Evolutionary conservation across 2,797 vertebrate species (phyloP).

Genomic region (Taenioides sp.): DNA sequence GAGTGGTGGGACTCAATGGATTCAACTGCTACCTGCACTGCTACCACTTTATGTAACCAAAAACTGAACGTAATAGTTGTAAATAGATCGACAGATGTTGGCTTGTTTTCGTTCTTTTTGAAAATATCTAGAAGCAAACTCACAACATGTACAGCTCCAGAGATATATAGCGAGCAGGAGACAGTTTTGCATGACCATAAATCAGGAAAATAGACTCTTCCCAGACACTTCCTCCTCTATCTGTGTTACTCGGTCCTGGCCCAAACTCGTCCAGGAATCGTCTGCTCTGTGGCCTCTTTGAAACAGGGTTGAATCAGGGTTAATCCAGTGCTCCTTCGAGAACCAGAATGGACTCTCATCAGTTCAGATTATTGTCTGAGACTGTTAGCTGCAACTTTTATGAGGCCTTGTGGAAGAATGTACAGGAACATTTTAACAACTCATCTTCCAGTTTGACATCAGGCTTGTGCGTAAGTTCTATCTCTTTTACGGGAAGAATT

Average conservation of each 20-base stretch:
- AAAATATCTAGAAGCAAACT: conserved; percentile 1
- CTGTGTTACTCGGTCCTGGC: not conserved
- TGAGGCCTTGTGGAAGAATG: not conserved
- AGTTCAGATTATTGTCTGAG: not conserved
- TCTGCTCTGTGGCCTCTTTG: not conserved
- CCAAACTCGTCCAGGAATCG: conserved; percentile 5
- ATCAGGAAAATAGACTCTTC: not conserved
- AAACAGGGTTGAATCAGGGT: not conserved
- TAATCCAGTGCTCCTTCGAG: not conserved
- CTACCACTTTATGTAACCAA: too few relatives aligned
- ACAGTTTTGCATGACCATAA: not conserved
- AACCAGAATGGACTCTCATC: not conserved
- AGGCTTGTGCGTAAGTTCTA: not conserved
- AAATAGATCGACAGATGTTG: not conserved
- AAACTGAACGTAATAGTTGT: not conserved
- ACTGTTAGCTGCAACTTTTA: not conserved
- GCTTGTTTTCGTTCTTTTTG: not conserved
- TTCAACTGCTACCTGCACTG: too few relatives aligned
- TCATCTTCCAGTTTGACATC: not conserved
- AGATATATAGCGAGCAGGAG: not conserved
- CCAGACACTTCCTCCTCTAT: not conserved
- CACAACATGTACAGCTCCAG: not conserved
- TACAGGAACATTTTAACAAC: conserved; percentile 1
- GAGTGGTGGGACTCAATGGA: too few relatives aligned
- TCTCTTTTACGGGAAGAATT: not conserved